Evolutionary conservation across 1,140 invertebrate species (phyloP).

Genomic region (Drosophila serrata): DNA sequence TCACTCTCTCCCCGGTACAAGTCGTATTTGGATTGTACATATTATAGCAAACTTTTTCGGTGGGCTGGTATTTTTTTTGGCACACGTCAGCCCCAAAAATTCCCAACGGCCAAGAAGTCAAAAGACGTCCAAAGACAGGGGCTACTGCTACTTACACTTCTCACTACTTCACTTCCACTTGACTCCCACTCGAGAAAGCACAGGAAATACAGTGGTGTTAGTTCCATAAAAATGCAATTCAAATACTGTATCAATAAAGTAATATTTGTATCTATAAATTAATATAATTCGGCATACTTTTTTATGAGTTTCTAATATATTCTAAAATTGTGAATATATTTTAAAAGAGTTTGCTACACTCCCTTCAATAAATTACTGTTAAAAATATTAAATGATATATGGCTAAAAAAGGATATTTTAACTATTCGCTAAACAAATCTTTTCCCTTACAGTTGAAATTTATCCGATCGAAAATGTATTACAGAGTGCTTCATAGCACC

Average conservation of each 20-base stretch:
- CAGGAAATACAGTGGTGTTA: conserved; percentile 27
- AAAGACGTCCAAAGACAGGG: conserved; percentile 17
- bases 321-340: background rate
- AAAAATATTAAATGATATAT: background rate
- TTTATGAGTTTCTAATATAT: too few relatives aligned
- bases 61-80: conserved; percentile 60
- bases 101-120: conserved; percentile 28
- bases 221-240: background rate
- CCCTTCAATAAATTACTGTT: background rate
- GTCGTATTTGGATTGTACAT: conserved; percentile 63
- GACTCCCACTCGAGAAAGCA: conserved; percentile 31
- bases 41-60: conserved; percentile 40
- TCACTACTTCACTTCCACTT: conserved; percentile 39
- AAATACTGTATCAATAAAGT: background rate
- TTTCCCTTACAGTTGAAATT: background rate
- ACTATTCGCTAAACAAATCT: background rate
- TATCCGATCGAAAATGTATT: background rate
- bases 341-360: background rate
- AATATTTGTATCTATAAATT: background rate
- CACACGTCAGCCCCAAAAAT: conserved; percentile 38
- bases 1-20: conserved; percentile 35
- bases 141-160: conserved; percentile 58
- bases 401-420: background rate
- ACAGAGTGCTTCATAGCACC: too few relatives aligned
- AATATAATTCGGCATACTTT: background rate